Evolutionary conservation across 2,888 invertebrate genomes (phyloP).

Genomic region (Lithophane socia): DNA sequence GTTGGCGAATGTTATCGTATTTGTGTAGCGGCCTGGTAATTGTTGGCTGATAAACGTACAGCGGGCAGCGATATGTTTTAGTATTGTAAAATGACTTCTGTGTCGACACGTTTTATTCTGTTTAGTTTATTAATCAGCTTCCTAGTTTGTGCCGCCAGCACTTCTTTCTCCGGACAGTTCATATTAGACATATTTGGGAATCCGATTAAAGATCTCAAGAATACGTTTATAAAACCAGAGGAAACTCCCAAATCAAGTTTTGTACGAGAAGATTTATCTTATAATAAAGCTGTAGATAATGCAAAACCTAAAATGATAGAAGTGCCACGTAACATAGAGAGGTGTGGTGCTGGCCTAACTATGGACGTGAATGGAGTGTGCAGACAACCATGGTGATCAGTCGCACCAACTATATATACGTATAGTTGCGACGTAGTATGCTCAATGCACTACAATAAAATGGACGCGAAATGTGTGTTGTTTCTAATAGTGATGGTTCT

Average conservation of each 20-base stretch:
- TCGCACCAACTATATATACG: slow-evolving; percentile 47
- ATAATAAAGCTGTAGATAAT: slow-evolving; percentile 39
- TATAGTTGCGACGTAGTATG: slow-evolving; percentile 73
- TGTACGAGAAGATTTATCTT: slow-evolving; percentile 46
- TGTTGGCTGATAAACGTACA: slow-evolving; percentile 75
- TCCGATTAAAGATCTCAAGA: slow-evolving; percentile 80
- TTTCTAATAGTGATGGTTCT: slow-evolving; percentile 62
- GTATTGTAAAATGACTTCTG: slow-evolving; percentile 83
- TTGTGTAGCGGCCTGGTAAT: slow-evolving; percentile 68
- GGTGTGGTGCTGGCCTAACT: slow-evolving; percentile 71
- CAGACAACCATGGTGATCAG: slow-evolving; percentile 80
- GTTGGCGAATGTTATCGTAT: slow-evolving; percentile 64
- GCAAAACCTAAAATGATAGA: slow-evolving; percentile 77
- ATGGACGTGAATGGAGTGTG: slow-evolving; percentile 82
- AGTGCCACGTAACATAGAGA: slow-evolving; percentile 77
- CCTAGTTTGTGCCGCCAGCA: slow-evolving; percentile 70
- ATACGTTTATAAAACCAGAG: slow-evolving; percentile 54
- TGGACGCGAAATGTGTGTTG: slow-evolving; percentile 72
- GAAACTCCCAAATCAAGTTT: slow-evolving; percentile 24
- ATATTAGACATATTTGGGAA: slow-evolving; percentile 81
- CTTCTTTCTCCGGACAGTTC: slow-evolving; percentile 75
- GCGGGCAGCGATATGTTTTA: slow-evolving; percentile 72
- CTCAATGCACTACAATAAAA: slow-evolving; percentile 71
- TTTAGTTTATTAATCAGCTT: slow-evolving; percentile 78
- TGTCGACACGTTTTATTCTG: slow-evolving; percentile 80